Percentiles rank a stretch among this genome's conserved stretches.
phyloP scores from a whole-genome alignment of 2,888 invertebrate genomes.

The Cistogaster globosa region DNA sequence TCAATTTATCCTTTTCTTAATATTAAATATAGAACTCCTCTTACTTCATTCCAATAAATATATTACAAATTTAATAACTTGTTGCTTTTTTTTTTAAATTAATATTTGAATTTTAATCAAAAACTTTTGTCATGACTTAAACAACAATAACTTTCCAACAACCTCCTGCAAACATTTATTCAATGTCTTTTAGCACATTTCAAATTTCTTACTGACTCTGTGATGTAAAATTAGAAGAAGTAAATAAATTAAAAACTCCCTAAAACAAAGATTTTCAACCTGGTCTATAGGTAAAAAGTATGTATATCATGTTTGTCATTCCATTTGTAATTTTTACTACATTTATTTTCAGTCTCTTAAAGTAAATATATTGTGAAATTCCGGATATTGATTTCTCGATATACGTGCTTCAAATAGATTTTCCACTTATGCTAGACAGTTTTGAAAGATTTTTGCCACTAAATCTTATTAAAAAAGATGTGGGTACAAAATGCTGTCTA shows the following conservation, averaged over 20 bases:
- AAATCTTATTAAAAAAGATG: too few relatives aligned
- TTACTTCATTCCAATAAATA: neutral
- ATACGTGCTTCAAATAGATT: too few relatives aligned
- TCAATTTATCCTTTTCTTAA: neutral
- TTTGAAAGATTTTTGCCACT: too few relatives aligned
- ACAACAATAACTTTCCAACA: conserved; percentile 52
- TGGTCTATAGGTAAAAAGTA: too few relatives aligned
- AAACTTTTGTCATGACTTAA: conserved; percentile 58
- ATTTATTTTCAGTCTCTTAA: too few relatives aligned
- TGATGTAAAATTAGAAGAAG: conserved; percentile 5
- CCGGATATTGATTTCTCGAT: too few relatives aligned
- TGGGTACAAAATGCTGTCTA: too few relatives aligned
- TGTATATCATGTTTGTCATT: too few relatives aligned
- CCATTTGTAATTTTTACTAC: too few relatives aligned
- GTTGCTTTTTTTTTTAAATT: conserved; percentile 57
- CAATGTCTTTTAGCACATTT: conserved; percentile 38
- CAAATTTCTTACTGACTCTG: conserved; percentile 20
- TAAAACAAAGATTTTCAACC: conserved; percentile 1
- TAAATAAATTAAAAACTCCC: conserved; percentile 15
- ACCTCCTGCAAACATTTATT: conserved; percentile 23
- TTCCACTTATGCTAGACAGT: too few relatives aligned
- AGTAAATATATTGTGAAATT: too few relatives aligned
- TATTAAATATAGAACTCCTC: neutral
- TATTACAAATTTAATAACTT: conserved; percentile 58
- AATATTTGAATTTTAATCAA: conserved; percentile 70